Conservation (phyloP, 2,888 invertebrate genomes). For the Calephelis perditalis region DNA sequence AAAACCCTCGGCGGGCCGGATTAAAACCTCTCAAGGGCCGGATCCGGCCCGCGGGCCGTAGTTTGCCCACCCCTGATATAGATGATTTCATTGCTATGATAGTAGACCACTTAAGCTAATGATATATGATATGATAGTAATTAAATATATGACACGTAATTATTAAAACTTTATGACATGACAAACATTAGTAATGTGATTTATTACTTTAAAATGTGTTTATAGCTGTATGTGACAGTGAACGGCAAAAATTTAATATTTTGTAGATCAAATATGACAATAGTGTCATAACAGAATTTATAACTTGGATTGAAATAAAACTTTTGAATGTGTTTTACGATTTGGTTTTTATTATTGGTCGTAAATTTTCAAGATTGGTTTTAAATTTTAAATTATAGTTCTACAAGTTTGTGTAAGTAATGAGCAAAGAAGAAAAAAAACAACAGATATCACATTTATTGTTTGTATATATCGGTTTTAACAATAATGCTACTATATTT, state of each 20-base stretch:
- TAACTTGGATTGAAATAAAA: conserved; percentile 23
- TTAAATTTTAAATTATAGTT: too few species aligned
- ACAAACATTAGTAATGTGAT: background rate
- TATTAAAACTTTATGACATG: background rate
- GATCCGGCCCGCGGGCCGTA: too few species aligned
- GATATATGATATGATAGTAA: background rate
- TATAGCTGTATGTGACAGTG: conserved; percentile 1
- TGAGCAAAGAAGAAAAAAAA: too few species aligned
- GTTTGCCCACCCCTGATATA: too few species aligned
- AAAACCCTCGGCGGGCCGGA: too few species aligned
- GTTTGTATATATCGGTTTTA: too few species aligned
- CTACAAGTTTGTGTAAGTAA: too few species aligned
- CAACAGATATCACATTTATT: too few species aligned
- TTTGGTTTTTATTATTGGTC: conserved; percentile 15
- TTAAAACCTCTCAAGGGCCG: too few species aligned
- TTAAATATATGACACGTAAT: background rate
- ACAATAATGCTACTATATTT: too few species aligned
- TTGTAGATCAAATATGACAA: conserved; percentile 12
- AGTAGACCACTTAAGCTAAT: background rate
- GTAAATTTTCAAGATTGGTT: background rate
- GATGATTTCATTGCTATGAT: too few species aligned
- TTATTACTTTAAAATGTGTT: conserved; percentile 8
- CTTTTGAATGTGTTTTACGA: conserved; percentile 29
- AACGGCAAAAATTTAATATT: conserved; percentile 8
- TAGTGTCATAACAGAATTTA: conserved; percentile 26